Conservation (phyloP, 2,888 invertebrate genomes). For the Cabera pusaria region DNA sequence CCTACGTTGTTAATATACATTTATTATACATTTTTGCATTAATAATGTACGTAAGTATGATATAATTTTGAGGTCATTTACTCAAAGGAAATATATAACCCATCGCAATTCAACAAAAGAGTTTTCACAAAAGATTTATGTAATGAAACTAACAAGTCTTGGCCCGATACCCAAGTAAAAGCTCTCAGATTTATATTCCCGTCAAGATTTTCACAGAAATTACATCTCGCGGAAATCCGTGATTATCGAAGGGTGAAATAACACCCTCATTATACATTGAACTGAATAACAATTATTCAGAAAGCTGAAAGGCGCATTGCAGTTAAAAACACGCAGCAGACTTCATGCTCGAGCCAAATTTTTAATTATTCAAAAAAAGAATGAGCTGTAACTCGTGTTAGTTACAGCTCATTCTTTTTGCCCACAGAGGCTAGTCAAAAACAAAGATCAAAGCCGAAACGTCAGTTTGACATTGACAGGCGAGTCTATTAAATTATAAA, state of each 20-base stretch:
- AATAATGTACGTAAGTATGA: no score
- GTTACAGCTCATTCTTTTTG: no score
- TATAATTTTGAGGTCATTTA: no score
- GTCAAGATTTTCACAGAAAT: conserved; percentile 32
- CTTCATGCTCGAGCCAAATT: conserved; percentile 54
- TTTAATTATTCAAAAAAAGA: conserved; percentile 60
- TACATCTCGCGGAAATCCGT: conserved; percentile 29
- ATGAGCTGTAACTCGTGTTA: no score
- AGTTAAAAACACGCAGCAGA: conserved; percentile 51
- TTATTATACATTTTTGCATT: no score
- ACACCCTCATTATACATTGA: conserved; percentile 44
- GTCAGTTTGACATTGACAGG: conserved; percentile 60
- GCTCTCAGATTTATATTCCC: conserved; percentile 28
- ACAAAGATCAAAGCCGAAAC: conserved; percentile 39
- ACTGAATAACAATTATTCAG: conserved; percentile 45
- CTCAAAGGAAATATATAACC: no score
- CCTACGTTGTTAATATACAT: no score
- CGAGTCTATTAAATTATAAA: conserved; percentile 66
- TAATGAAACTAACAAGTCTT: conserved; percentile 17
- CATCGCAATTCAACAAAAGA: neutral
- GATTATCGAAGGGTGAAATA: conserved; percentile 45
- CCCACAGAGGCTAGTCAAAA: no score
- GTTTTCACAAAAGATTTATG: conserved; percentile 8
- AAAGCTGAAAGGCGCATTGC: conserved; percentile 53
- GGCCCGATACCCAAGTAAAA: conserved; percentile 21